Base-by-base conservation (phyloP, 2,113 vertebrate genomes). In the Xiphophorus maculatus region DNA sequence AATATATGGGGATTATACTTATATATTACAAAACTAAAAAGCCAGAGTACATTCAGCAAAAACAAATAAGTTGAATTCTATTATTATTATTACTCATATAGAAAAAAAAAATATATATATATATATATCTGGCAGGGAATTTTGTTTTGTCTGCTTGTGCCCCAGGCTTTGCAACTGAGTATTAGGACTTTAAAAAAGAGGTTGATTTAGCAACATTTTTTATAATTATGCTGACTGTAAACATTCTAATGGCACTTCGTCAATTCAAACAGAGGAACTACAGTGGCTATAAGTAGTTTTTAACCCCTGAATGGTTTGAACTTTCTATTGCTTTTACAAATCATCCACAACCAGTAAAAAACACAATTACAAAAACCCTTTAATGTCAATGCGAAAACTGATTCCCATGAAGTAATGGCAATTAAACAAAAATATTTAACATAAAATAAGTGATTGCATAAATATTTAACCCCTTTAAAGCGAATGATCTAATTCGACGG, bases 41-140 rank as follows among this genome's bases (percentile, higher is more conserved):
- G 37, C 54, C 64, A 51, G 66, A 73, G 40, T 32, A 40, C 27
- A 19, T 17, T 60, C 25, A 33, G 14, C 8, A 29, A 74, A 37
- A 84, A 30, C 63, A 28, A 48, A 60, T 12, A 67, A 64, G 63
- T 33, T 64, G 15, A 32, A 19, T 64, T 64, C 30, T 17, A 48
- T 64, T 32, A 48, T 64, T 32, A 17, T 64, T 64, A 32, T 64
- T 64, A 64, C 28, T 64, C 28, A 33, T 33, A 58, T 33, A 32
- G 3, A 64, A 35, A 58, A 19, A 48, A 42, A n/a, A n/a, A n/a
- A n/a, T n/a, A n/a, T n/a, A n/a, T n/a, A 22, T 6, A 15, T 19
- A 51, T 42, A 42, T 8, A 22, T 25, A 19, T 54, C 48, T 2
- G 19, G 7, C 19, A 58, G 2, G 51, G 51, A 25, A n/a, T 25